Conservation (phyloP, 2,113 vertebrate genomes). For the Grus americana region DNA sequence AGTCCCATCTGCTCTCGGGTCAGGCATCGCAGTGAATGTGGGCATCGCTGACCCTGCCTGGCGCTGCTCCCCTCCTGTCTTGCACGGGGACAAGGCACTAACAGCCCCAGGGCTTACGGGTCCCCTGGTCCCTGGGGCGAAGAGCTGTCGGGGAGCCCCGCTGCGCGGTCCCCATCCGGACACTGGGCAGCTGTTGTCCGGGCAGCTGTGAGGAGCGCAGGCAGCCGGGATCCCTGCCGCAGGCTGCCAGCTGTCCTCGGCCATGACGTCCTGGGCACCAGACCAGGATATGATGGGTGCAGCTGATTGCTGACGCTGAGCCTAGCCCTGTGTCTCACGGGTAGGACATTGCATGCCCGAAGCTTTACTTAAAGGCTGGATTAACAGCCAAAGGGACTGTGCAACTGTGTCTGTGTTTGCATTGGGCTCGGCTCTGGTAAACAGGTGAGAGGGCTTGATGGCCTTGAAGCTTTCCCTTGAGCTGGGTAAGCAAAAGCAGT, state of each 20-base stretch:
- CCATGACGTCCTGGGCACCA: not conserved
- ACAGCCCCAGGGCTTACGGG: not conserved
- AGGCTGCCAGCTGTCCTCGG: not conserved
- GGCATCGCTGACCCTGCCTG: not conserved
- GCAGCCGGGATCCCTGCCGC: not conserved
- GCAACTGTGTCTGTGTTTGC: not conserved
- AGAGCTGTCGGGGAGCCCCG: not conserved
- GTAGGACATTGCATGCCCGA: accelerated
- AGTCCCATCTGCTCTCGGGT: not conserved
- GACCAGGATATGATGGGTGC: not conserved
- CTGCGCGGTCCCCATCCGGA: accelerated
- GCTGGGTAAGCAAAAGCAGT: not conserved
- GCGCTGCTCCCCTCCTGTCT: not conserved
- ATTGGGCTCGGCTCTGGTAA: not conserved
- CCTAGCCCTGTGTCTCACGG: not conserved
- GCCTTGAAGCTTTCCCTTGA: not conserved
- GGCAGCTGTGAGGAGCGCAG: not conserved
- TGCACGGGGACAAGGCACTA: accelerated
- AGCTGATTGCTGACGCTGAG: not conserved
- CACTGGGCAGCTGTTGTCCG: not conserved
- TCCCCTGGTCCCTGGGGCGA: not conserved
- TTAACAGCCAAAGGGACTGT: not conserved
- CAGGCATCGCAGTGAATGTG: accelerated
- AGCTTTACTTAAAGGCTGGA: not conserved
- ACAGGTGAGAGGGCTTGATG: not conserved